Base-by-base conservation (phyloP, 1,140 invertebrate genomes). In the Ostrea edulis region DNA sequence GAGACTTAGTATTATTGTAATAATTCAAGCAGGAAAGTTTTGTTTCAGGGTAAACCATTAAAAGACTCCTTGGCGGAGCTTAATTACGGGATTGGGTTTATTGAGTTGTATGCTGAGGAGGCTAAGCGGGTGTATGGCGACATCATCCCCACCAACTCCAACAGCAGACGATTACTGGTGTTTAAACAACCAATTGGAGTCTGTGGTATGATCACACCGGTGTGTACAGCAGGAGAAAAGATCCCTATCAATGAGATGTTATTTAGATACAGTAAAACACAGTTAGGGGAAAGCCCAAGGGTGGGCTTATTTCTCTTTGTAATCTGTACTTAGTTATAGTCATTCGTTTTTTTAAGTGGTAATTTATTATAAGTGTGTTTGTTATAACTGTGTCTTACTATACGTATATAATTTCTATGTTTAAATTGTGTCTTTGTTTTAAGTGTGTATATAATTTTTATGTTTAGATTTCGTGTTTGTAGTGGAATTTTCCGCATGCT, bases 91-190 rank as follows among this genome's bases (percentile, higher is more conserved):
- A 98, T 98, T 93, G 97, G 97, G 0, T 99, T 99, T 94, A 95
- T 99, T 0, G 99, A 99, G 92, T 99, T 98, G 97, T 99, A 98
- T 96, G 96, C 98, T 0, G 99, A 99, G 95, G 98, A 99, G 95
- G 97, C 98, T 3, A 96, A 97, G 87, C 96, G 98, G 92, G 96
- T 98, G 53, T 97, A 98, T 94, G 99, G 99, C 14, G 98, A 99
- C 95, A 96, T 99, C 35, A 95, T 99, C 12, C 96, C 97, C 54
- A 96, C 97, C 90, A 96, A 98, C 35, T 22, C 29, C 9, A 83
- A 11, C 93, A 96, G 77, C 95, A 96, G 20, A 97, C 96, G 98
- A 93, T 96, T 99, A 86, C 95, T 99, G 55, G 95, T 98, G 20
- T 95, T 98, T 0, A 96, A 97, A 91, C 97, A 99, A 94, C 98